Conservation (phyloP, 1,140 invertebrate species). For the Bombyx mandarina region DNA sequence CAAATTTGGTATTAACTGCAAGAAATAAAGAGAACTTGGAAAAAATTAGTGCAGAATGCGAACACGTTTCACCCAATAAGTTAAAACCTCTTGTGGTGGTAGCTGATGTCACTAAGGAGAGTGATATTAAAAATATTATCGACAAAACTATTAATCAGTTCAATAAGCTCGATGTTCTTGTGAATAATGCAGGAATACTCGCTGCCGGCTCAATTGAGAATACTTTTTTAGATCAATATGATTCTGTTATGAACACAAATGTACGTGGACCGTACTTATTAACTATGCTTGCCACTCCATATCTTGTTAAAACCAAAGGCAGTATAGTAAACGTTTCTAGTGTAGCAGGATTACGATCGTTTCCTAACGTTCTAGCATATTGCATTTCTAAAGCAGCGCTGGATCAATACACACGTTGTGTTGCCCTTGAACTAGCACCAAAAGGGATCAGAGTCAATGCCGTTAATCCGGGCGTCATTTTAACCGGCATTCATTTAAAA, state of each 20-base stretch:
- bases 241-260: constrained; percentile 82
- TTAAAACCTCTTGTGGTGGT: constrained; percentile 68
- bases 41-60: constrained; percentile 75
- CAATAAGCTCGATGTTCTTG: constrained; percentile 77
- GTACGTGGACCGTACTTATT: constrained; percentile 81
- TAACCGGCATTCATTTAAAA: constrained; percentile 82
- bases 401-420: constrained; percentile 85
- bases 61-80: constrained; percentile 46
- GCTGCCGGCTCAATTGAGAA: constrained; percentile 81
- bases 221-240: constrained; percentile 80
- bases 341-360: constrained; percentile 81
- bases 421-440: constrained; percentile 77
- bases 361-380: constrained; percentile 78
- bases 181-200: constrained; percentile 83
- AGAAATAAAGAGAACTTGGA: constrained; percentile 44
- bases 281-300: constrained; percentile 81
- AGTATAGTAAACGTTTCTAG: constrained; percentile 88
- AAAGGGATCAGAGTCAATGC: constrained; percentile 84
- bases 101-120: constrained; percentile 79
- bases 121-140: constrained; percentile 75
- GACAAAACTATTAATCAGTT: constrained; percentile 73
- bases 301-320: constrained; percentile 80
- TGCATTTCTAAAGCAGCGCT: constrained; percentile 86
- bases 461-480: constrained; percentile 82
- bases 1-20: constrained; percentile 77